These are phyloP conservation scores for Neodiprion virginianus DNA, from an alignment of 1,140 invertebrate genomes.

Conservation along the genomic window DNA sequence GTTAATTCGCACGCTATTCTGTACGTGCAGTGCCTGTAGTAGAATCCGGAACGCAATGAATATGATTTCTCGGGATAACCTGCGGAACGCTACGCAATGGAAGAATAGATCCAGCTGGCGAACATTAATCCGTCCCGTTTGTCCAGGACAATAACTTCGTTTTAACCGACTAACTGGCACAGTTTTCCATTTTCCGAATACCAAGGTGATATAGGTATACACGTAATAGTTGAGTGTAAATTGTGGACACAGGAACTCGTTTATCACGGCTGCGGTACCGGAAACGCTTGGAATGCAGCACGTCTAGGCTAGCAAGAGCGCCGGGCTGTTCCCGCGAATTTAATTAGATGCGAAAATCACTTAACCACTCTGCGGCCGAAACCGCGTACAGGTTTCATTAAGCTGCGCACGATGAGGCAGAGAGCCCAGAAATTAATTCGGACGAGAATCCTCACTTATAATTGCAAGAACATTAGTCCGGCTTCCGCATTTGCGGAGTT, in stretches of 20 bases:
- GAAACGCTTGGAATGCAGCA: background rate
- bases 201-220: background rate
- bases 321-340: background rate
- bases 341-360: constrained; percentile 1
- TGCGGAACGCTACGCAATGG: no score
- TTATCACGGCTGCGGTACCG: background rate
- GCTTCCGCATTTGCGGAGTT: no score
- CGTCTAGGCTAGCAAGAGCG: background rate
- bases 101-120: background rate
- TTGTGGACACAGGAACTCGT: background rate
- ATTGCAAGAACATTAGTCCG: no score
- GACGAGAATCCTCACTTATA: no score
- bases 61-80: no score
- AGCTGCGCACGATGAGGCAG: no score
- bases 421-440: no score
- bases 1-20: no score
- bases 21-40: no score
- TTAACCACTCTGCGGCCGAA: background rate
- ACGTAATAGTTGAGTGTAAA: background rate
- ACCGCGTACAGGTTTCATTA: no score
- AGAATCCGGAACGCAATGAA: no score
- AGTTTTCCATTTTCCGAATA: background rate
- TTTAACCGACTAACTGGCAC: background rate
- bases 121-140: background rate
- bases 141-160: background rate